Conservation (phyloP, 2,888 invertebrate genomes). For the Tipula lateralis region DNA sequence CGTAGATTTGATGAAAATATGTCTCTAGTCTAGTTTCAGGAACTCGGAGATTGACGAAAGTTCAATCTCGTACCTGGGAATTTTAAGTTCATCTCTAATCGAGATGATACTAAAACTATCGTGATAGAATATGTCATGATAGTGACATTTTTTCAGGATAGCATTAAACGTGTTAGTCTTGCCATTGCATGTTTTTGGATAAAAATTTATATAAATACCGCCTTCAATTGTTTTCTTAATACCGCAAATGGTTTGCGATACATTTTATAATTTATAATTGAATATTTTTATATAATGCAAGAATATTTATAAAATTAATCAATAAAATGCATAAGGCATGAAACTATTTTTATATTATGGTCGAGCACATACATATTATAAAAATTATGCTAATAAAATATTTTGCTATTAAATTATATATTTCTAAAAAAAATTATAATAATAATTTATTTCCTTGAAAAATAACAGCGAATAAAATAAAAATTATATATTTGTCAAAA, state of each 20-base stretch:
- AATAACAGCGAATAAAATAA: background rate
- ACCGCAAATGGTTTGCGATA: background rate
- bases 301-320: background rate
- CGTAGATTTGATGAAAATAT: no score
- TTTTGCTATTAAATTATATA: slow-evolving; percentile 5
- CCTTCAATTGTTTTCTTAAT: background rate
- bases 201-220: background rate
- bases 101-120: no score
- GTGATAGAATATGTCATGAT: no score
- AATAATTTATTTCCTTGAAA: slow-evolving; percentile 25
- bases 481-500: slow-evolving; percentile 25
- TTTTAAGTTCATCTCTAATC: no score
- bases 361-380: background rate
- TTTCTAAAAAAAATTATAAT: no score
- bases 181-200: no score
- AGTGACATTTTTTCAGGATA: no score
- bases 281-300: background rate
- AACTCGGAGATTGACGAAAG: no score
- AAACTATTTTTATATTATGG: background rate
- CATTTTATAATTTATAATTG: background rate
- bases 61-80: no score
- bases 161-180: no score
- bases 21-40: no score
- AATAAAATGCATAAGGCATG: slow-evolving; percentile 28
- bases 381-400: slow-evolving; percentile 25